Conservation (phyloP, 2,888 invertebrate genomes). For the Loripinus fragilis region DNA sequence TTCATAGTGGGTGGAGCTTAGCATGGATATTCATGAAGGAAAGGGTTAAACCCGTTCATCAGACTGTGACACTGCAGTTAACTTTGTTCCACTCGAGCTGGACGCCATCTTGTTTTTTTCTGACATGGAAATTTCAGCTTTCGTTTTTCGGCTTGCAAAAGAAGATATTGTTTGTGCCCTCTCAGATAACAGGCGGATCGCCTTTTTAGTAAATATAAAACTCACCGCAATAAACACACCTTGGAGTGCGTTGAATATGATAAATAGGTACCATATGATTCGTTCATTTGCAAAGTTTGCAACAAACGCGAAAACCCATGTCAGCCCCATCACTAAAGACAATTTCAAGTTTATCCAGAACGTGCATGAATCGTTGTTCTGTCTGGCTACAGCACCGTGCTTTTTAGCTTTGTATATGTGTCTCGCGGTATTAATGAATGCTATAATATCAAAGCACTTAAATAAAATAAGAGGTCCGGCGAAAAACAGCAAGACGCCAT, state of each 20-base stretch:
- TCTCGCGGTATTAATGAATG: slow-evolving; percentile 85
- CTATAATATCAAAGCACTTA: slow-evolving; percentile 84
- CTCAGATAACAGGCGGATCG: slow-evolving; percentile 56
- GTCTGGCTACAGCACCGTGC: slow-evolving; percentile 38
- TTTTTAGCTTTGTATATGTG: slow-evolving; percentile 82
- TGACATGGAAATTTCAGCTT: background rate
- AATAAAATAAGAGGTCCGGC: slow-evolving; percentile 85
- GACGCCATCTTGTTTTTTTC: background rate
- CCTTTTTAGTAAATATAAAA: slow-evolving; percentile 78
- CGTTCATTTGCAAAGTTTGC: slow-evolving; percentile 79
- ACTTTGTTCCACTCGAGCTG: background rate
- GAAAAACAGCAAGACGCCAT: slow-evolving; percentile 86
- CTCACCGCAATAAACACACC: slow-evolving; percentile 86
- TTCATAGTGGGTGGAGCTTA: too few species aligned
- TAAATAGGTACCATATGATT: slow-evolving; percentile 84
- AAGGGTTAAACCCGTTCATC: background rate
- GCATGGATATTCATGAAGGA: too few species aligned
- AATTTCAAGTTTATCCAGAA: slow-evolving; percentile 73
- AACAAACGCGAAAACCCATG: slow-evolving; percentile 84
- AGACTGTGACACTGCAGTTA: background rate
- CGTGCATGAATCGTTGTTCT: slow-evolving; percentile 51
- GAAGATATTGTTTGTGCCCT: slow-evolving; percentile 21
- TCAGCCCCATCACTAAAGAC: slow-evolving; percentile 84
- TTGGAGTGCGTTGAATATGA: slow-evolving; percentile 84
- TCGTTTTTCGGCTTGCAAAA: background rate